A percentile compares a stretch with the other conserved stretches of the same genome.
These are phyloP conservation scores for Mimas tiliae DNA, from an alignment of 2,888 invertebrate species.

Conservation along the genomic window DNA sequence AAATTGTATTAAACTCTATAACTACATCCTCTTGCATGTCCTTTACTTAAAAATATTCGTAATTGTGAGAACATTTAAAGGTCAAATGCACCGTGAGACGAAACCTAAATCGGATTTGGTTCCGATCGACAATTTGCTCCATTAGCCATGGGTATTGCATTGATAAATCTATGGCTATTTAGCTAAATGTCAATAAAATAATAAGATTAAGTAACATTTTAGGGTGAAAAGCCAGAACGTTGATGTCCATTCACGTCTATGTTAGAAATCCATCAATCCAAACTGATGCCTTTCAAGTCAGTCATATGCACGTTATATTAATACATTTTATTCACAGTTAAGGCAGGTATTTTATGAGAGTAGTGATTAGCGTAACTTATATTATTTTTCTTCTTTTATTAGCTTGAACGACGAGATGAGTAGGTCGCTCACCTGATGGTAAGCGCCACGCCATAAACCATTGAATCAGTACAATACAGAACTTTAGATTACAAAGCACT, in stretches of 20 bases:
- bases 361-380: too few relatives aligned
- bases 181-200: conserved; percentile 28
- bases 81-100: conserved; percentile 54
- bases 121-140: conserved; percentile 54
- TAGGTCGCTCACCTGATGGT: too few relatives aligned
- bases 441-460: too few relatives aligned
- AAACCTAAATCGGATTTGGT: conserved; percentile 51
- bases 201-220: neutral
- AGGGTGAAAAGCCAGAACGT: neutral
- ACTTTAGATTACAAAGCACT: too few relatives aligned
- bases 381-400: too few relatives aligned
- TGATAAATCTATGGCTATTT: conserved; percentile 29
- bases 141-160: conserved; percentile 37
- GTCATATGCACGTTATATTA: neutral
- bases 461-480: too few relatives aligned
- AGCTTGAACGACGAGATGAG: too few relatives aligned
- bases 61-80: conserved; percentile 55
- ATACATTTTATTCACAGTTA: too few relatives aligned
- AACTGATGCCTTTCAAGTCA: neutral
- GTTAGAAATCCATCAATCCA: neutral
- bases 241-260: neutral
- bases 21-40: neutral
- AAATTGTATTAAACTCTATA: conserved; percentile 40
- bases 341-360: too few relatives aligned
- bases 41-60: conserved; percentile 22